A percentile compares a stretch with the other conserved stretches of the same genome.
These are phyloP conservation scores for Poeciliopsis turneri DNA, from an alignment of 2,797 vertebrate species.

Conservation along the genomic window DNA sequence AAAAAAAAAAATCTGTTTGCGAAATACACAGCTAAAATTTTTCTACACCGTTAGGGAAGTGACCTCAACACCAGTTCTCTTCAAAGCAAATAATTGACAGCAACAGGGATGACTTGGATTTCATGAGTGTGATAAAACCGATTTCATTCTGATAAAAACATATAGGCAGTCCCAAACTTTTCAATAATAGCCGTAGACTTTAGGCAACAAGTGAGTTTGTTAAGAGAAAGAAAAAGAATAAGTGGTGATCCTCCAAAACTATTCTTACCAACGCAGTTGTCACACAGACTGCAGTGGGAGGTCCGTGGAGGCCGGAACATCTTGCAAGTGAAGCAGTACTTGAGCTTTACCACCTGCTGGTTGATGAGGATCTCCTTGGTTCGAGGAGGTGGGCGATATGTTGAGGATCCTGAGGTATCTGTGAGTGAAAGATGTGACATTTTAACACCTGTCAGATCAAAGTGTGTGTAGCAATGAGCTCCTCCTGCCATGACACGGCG, in stretches of 20 bases:
- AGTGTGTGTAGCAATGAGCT: not conserved
- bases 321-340: constrained; percentile 98
- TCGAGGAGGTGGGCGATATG: constrained; percentile 91
- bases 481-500: constrained; percentile 12
- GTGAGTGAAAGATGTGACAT: constrained; percentile 42
- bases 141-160: not conserved
- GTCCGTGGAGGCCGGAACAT: constrained; percentile 96
- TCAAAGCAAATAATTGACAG: not conserved
- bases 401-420: constrained; percentile 92
- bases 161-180: not conserved
- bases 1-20: not conserved
- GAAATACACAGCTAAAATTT: not conserved
- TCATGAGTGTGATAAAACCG: not conserved
- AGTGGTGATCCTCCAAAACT: not conserved
- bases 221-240: no score
- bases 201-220: not conserved
- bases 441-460: constrained; percentile 10
- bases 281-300: constrained; percentile 96
- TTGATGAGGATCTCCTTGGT: constrained; percentile 96
- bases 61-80: not conserved
- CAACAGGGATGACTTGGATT: not conserved
- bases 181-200: not conserved
- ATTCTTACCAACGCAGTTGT: constrained; percentile 96
- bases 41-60: not conserved
- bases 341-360: constrained; percentile 93